Percentiles rank a stretch among this genome's conserved stretches.
Evolutionary conservation across 2,113 vertebrate genomes (phyloP).

Genomic region (Charadrius vociferus): DNA sequence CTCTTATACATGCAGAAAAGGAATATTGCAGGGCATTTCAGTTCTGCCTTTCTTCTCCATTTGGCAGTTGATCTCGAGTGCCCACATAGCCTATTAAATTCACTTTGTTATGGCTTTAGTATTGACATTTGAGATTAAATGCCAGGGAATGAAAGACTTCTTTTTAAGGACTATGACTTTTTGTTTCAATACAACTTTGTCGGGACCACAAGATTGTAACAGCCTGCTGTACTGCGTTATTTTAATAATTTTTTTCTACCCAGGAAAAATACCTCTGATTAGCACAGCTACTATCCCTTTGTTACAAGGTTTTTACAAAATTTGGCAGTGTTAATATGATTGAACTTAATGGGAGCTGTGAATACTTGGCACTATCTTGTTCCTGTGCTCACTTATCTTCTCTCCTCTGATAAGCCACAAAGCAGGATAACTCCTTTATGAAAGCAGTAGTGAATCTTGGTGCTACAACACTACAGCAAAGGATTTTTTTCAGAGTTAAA

Average conservation of each 20-base stretch:
- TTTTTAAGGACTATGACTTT: not conserved
- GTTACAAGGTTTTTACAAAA: not conserved
- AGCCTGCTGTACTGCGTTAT: not conserved
- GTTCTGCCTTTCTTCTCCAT: not conserved
- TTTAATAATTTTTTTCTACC: not conserved
- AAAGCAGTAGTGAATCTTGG: not conserved
- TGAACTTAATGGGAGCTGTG: not conserved
- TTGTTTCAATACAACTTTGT: not conserved
- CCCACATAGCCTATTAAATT: constrained; percentile 3
- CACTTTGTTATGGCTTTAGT: not conserved
- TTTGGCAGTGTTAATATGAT: not conserved
- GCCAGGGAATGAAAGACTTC: not conserved
- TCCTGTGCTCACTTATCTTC: not conserved
- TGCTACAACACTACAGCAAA: not conserved
- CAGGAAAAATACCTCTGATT: not conserved
- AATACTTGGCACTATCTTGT: not conserved
- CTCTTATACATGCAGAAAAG: not conserved
- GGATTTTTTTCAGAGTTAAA: not conserved
- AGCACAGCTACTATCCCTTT: not conserved
- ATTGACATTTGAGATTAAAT: constrained; percentile 41
- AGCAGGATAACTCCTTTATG: not conserved
- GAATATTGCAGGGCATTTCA: not conserved
- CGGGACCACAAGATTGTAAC: not conserved
- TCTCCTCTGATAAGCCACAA: not conserved
- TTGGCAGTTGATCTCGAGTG: not conserved